phyloP scores from a whole-genome alignment of 2,113 vertebrate genomes.

The Hiodon tergisus region DNA sequence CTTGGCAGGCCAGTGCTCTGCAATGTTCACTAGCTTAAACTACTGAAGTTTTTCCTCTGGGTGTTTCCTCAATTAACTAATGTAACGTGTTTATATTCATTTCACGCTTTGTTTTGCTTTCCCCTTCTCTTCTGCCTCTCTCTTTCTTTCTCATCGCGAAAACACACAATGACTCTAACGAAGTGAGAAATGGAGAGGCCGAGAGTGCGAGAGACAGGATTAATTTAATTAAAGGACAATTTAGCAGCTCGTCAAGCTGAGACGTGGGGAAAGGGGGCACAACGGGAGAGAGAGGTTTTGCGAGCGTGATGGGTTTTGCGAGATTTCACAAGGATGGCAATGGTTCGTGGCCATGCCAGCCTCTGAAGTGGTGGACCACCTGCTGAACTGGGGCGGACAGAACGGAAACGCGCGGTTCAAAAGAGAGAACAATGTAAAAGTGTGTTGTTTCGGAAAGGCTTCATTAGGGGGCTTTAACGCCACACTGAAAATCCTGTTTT shows the following conservation, averaged over 20 bases:
- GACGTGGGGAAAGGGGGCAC: too few species aligned
- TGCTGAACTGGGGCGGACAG: background rate
- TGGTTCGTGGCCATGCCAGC: background rate
- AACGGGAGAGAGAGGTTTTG: background rate
- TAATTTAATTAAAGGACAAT: constrained; percentile 53
- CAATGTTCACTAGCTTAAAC: background rate
- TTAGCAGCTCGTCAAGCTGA: constrained; percentile 33
- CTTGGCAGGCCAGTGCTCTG: background rate
- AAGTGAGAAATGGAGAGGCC: constrained; percentile 43
- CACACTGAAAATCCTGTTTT: constrained; percentile 4
- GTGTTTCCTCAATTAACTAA: too few species aligned
- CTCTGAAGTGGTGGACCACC: background rate
- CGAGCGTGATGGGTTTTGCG: background rate
- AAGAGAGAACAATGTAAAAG: background rate
- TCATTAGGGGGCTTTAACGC: background rate
- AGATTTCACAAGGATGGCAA: background rate
- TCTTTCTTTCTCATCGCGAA: constrained; percentile 41
- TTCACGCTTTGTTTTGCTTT: constrained; percentile 22
- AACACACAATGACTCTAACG: constrained; percentile 51
- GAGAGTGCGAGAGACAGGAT: constrained; percentile 30
- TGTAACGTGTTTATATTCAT: background rate
- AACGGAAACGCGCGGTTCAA: background rate
- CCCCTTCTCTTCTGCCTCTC: constrained; percentile 33
- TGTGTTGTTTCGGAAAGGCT: background rate
- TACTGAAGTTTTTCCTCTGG: too few species aligned